Base-by-base conservation (phyloP, 1,140 invertebrate genomes). In the Meteorus sp. region DNA sequence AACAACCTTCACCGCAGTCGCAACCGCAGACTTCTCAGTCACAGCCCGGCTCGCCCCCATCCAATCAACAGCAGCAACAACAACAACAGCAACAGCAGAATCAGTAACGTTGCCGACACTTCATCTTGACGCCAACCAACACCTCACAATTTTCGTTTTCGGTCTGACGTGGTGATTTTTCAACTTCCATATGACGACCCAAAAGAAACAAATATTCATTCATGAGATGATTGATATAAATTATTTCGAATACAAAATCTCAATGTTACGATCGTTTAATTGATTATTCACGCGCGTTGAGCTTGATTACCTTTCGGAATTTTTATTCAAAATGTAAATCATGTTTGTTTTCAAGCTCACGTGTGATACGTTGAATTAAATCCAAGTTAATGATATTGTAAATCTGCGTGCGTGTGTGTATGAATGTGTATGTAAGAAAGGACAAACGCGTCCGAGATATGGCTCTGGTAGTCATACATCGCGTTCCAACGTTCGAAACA, bases 31-130 rank as follows among this genome's bases (percentile, higher is more conserved):
- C n/a, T n/a, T n/a, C n/a, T n/a, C n/a, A n/a, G 48, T 70, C 67
- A 50, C 73, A 66, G 48, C 67, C n/a, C n/a, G n/a, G n/a, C n/a
- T n/a, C 66, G 22, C 65, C 65, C 45, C 63, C 60, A 33, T 61
- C 68, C 0, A 64, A 70, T 31, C 68, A 65, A 39, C 64, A 67
- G 27, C 64, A 67, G 64, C 60, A 55, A 27, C 64, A 66, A 29
- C 65, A 66, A 50, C 62, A 63, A 29, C 63, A 56, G 37, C 60
- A 48, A 35, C 62, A 47, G 47, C 63, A 65, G 47, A 71, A 68
- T 63, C 74, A 77, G 72, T 75, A 78, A 74, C 69, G 63, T 70
- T 67, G 69, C 17, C 43, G 6, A 51, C 25, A 39, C n/a, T 37
- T 20, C 50, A 54, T n/a, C 35, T 23, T 45, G 41, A 15, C n/a